phyloP scores from a whole-genome alignment of 2,113 vertebrate species.

The Psammodynastes pulverulentus region DNA sequence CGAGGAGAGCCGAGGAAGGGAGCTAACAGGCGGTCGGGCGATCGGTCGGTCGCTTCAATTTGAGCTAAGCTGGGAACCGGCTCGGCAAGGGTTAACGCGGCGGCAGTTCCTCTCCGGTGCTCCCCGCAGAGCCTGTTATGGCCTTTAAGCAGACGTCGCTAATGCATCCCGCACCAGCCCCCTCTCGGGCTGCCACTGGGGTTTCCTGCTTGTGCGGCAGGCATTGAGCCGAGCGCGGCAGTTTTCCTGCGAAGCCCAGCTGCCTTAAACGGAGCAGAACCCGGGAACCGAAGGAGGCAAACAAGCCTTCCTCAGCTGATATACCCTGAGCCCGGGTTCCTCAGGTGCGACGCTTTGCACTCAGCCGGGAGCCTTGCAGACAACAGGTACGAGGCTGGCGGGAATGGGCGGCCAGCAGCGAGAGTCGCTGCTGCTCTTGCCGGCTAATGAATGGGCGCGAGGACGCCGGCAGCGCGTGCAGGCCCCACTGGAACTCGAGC shows the following conservation, averaged over 20 bases:
- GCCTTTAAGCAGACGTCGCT: slow-evolving; percentile 17
- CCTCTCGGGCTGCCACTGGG: neutral
- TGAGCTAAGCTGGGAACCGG: slow-evolving; percentile 1
- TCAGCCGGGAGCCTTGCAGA: slow-evolving; percentile 1
- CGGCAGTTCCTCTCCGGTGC: neutral
- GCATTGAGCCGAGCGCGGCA: slow-evolving; percentile 26
- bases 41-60: neutral
- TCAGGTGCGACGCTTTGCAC: slow-evolving; percentile 7
- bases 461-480: slow-evolving; percentile 8
- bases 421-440: neutral
- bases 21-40: neutral
- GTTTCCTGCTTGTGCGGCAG: slow-evolving; percentile 19
- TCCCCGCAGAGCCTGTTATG: slow-evolving; percentile 23
- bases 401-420: neutral
- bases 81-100: slow-evolving; percentile 36
- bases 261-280: neutral
- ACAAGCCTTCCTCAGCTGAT: neutral
- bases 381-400: slow-evolving; percentile 26
- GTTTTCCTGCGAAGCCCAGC: neutral
- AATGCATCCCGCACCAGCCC: neutral
- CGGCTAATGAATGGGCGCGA: slow-evolving; percentile 28
- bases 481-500: slow-evolving; percentile 8
- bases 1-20: slow-evolving; percentile 22
- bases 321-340: neutral
- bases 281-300: neutral